phyloP scores from a whole-genome alignment of 37 sponge, comb jelly and placozoan species.

The Beroe ovata region DNA sequence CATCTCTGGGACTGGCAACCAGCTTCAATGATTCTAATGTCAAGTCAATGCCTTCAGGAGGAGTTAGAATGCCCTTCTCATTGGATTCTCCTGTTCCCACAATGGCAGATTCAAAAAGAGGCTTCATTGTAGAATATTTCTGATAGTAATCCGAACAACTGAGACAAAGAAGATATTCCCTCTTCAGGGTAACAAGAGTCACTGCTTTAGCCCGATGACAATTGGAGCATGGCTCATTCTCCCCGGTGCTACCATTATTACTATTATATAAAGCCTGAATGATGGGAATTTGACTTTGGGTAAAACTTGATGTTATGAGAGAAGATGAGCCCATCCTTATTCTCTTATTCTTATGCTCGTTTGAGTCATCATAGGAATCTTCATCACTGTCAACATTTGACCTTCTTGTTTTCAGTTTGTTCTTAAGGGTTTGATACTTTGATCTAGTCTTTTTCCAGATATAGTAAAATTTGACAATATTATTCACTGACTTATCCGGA shows the following conservation, averaged over 20 bases:
- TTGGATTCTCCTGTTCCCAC: slow-evolving; percentile 58
- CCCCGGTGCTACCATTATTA: slow-evolving; percentile 27
- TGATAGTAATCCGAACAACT: slow-evolving; percentile 59
- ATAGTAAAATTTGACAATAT: slow-evolving; percentile 52
- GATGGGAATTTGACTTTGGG: slow-evolving; percentile 60
- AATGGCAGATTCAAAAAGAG: slow-evolving; percentile 52
- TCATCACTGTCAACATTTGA: slow-evolving; percentile 65
- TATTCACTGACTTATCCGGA: slow-evolving; percentile 58
- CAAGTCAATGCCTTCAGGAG: slow-evolving; percentile 61
- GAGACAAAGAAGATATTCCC: slow-evolving; percentile 12
- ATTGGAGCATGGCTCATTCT: slow-evolving; percentile 32
- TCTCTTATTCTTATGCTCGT: slow-evolving; percentile 29
- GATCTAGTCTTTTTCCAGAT: slow-evolving; percentile 57
- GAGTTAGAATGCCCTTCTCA: slow-evolving; percentile 41
- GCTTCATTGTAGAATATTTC: slow-evolving; percentile 64
- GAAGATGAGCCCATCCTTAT: slow-evolving; percentile 62
- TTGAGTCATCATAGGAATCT: slow-evolving; percentile 55
- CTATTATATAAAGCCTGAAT: slow-evolving; percentile 50
- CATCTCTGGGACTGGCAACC: slow-evolving; percentile 58
- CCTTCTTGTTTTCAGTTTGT: neutral
- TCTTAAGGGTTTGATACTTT: slow-evolving; percentile 53
- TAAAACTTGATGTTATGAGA: slow-evolving; percentile 49
- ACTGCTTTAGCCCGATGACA: slow-evolving; percentile 59
- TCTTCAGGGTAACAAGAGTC: slow-evolving; percentile 36
- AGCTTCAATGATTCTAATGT: slow-evolving; percentile 41